Evolutionary conservation across 2,888 invertebrate species (phyloP).

Genomic region (Chromoteleia sp.): DNA sequence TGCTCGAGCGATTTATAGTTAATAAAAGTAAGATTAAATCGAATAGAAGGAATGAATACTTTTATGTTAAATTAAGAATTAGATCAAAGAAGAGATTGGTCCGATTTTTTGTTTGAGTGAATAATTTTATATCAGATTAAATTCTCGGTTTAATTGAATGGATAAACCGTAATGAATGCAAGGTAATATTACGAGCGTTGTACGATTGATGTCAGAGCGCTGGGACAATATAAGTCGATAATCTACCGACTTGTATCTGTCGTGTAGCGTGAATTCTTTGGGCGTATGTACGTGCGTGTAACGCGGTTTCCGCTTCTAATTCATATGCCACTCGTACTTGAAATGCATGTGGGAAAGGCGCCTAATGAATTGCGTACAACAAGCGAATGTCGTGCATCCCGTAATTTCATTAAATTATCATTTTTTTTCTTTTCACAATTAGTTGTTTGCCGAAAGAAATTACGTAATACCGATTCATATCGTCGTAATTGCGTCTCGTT

Average conservation of each 20-base stretch:
- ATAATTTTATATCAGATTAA: conserved; percentile 8
- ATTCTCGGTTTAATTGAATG: conserved; percentile 25
- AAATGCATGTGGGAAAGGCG: conserved; percentile 69
- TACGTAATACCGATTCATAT: conserved; percentile 49
- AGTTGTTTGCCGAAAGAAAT: conserved; percentile 43
- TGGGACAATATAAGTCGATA: conserved; percentile 62
- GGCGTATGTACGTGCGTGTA: conserved; percentile 56
- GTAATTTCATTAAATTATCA: conserved; percentile 65
- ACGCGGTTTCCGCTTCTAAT: conserved; percentile 68
- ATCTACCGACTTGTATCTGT: conserved; percentile 55
- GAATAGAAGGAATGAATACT: too few relatives aligned
- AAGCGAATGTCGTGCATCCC: conserved; percentile 52
- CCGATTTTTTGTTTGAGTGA: neutral
- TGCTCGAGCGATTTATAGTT: too few relatives aligned
- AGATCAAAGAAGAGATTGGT: too few relatives aligned
- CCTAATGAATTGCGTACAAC: conserved; percentile 65
- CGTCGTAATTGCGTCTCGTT: conserved; percentile 9
- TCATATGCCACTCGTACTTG: conserved; percentile 62
- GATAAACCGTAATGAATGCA: conserved; percentile 20
- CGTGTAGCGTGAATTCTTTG: conserved; percentile 60
- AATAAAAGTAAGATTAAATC: too few relatives aligned
- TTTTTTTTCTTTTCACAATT: conserved; percentile 44
- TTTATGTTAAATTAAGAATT: too few relatives aligned
- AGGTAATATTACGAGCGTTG: conserved; percentile 16
- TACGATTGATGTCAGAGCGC: conserved; percentile 39